Conservation (phyloP, 2,888 invertebrate species). For the Automeris io region DNA sequence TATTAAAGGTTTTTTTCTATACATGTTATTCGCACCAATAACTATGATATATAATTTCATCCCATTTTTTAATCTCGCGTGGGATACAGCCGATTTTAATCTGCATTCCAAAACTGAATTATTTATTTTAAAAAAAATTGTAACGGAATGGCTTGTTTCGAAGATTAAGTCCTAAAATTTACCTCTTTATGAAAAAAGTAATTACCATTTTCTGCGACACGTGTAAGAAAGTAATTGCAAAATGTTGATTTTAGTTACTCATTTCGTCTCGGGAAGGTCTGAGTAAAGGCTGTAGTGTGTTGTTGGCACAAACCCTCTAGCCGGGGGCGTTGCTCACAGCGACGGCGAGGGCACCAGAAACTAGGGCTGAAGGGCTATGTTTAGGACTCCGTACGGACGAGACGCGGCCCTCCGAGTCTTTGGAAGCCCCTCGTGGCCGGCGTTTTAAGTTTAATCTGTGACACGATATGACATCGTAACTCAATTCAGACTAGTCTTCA, state of each 20-base stretch:
- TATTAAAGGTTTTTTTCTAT: too few relatives aligned
- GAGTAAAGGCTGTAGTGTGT: conserved; percentile 76
- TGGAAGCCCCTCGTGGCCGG: conserved; percentile 81
- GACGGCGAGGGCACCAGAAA: conserved; percentile 84
- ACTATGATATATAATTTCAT: too few relatives aligned
- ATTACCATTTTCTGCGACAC: too few relatives aligned
- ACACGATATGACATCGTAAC: conserved; percentile 73
- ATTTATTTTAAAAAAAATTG: too few relatives aligned
- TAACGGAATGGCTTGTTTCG: too few relatives aligned
- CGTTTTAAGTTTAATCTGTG: conserved; percentile 85
- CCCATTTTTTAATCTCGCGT: too few relatives aligned
- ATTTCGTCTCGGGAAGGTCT: conserved; percentile 86
- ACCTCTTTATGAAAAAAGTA: too few relatives aligned
- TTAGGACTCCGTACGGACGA: conserved; percentile 70
- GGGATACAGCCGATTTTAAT: too few relatives aligned
- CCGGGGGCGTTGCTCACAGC: conserved; percentile 77
- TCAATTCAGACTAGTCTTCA: conserved; percentile 91
- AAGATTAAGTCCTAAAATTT: too few relatives aligned
- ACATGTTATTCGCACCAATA: too few relatives aligned
- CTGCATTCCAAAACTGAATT: too few relatives aligned
- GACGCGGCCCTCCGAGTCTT: conserved; percentile 58
- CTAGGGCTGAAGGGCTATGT: conserved; percentile 53
- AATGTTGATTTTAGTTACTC: conserved; percentile 40
- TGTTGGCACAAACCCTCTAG: conserved; percentile 68
- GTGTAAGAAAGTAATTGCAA: too few relatives aligned